Evolutionary conservation across 2,888 invertebrate species (phyloP).

Genomic region (Catocala sponsa): DNA sequence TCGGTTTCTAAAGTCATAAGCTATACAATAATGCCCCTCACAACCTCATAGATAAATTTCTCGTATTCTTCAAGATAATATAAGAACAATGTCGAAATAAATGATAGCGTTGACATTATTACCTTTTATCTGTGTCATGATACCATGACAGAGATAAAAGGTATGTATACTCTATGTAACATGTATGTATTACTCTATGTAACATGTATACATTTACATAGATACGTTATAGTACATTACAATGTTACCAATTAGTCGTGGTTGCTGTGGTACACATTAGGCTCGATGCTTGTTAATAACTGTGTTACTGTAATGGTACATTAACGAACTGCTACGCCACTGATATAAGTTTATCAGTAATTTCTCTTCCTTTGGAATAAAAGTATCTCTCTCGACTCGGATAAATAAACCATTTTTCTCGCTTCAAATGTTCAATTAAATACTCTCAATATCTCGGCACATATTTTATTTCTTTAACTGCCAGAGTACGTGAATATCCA

Average conservation of each 20-base stretch:
- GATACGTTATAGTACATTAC: neutral
- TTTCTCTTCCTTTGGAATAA: slow-evolving; percentile 1
- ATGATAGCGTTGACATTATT: no score
- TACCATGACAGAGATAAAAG: no score
- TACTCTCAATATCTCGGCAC: neutral
- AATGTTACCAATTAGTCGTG: slow-evolving; percentile 14
- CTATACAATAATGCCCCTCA: no score
- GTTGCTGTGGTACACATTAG: slow-evolving; percentile 11
- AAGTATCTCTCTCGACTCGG: neutral
- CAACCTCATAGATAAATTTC: no score
- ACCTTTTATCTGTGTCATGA: no score
- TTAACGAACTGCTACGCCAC: slow-evolving; percentile 3
- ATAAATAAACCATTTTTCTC: neutral
- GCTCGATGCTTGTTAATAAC: slow-evolving; percentile 12
- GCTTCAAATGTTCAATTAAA: neutral
- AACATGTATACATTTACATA: neutral
- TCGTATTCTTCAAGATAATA: no score
- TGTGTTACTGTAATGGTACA: slow-evolving; percentile 12
- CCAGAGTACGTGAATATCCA: neutral
- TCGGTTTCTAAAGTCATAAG: no score
- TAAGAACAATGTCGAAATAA: no score
- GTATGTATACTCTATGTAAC: neutral
- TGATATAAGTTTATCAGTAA: slow-evolving; percentile 1
- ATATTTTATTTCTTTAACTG: no score
- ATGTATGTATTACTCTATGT: neutral